These are phyloP conservation scores for Leucosticte australis DNA, from an alignment of 2,113 vertebrate species.

Conservation along the genomic window DNA sequence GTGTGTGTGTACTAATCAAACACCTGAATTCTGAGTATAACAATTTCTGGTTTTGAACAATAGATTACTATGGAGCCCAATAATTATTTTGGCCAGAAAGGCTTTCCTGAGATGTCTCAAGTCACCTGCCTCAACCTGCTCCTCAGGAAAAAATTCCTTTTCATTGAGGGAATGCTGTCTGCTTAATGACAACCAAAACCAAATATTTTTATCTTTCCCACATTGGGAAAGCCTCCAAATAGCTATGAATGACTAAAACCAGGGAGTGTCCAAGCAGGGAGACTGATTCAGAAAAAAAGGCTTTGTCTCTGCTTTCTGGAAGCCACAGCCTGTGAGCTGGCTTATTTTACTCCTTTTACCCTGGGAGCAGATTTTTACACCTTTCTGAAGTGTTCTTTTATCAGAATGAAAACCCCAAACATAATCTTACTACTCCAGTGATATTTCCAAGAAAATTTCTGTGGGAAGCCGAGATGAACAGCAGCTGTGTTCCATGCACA, in stretches of 20 bases:
- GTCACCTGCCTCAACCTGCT: not conserved
- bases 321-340: not conserved
- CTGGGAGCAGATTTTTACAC: not conserved
- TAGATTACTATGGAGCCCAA: not conserved
- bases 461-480: not conserved
- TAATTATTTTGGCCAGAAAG: not conserved
- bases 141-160: not conserved
- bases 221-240: slow-evolving; percentile 11
- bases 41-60: not conserved
- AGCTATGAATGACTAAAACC: slow-evolving; percentile 8
- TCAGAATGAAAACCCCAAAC: not conserved
- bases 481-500: not conserved
- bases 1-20: not conserved
- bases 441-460: not conserved
- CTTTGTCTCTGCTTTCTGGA: not conserved
- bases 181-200: not conserved
- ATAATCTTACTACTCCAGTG: not conserved
- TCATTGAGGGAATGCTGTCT: not conserved
- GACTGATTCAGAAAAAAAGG: not conserved
- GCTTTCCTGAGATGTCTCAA: not conserved
- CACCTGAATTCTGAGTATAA: not conserved
- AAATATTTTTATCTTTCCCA: not conserved
- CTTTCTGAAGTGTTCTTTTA: not conserved
- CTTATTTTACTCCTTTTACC: not conserved
- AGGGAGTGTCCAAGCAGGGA: not conserved